Base-by-base conservation (phyloP, 2,113 vertebrate genomes). In the Alaudala cheleensis region DNA sequence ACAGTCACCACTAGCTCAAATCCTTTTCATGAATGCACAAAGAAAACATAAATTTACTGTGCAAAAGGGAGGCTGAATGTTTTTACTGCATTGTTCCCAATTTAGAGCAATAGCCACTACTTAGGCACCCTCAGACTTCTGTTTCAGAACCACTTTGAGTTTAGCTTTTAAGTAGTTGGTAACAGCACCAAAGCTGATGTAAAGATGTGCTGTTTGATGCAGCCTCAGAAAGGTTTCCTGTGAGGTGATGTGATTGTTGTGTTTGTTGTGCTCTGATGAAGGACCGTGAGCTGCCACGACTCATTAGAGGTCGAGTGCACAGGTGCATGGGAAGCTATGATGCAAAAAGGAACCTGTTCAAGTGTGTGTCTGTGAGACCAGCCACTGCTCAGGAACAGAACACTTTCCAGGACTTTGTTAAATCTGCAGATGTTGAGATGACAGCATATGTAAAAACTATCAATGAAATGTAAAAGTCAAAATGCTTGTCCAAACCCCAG, bases 251-350 rank as follows among this genome's bases (percentile, higher is more conserved):
- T 61, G 34, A 79, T 74, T 72, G 71, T 80, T 81, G 66, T 95
- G 12, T 89, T 95, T 78, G 11, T 92, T 93, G 5, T 81, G 54
- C 79, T 97, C 93, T 47, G 47, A 88, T 95, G 96, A 97, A 99
- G 99, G 99, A 99, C 88, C 98, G 98, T 47, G 97, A 98, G 44
- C 98, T 99, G 76, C 99, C 99, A 80, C 98, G 99, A 92, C 98
- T 99, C 86, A 99, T 99, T 93, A 98, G 99, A 95, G 99, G 99
- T 61, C 98, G 98, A 95, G 97, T 99, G 85, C 98, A 99, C 91
- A 98, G 99, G 53, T 99, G 98, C 92, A 97, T 99, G 95, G 99
- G 99, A 42, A 99, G 98, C 97, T 99, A 99, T 57, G 98, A 99
- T 57, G 83, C 95, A 69, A 97, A 98, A 87, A 98, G 92, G 97